These are phyloP conservation scores for Drosophila grimshawi DNA, from an alignment of 1,140 invertebrate species.

Conservation along the genomic window DNA sequence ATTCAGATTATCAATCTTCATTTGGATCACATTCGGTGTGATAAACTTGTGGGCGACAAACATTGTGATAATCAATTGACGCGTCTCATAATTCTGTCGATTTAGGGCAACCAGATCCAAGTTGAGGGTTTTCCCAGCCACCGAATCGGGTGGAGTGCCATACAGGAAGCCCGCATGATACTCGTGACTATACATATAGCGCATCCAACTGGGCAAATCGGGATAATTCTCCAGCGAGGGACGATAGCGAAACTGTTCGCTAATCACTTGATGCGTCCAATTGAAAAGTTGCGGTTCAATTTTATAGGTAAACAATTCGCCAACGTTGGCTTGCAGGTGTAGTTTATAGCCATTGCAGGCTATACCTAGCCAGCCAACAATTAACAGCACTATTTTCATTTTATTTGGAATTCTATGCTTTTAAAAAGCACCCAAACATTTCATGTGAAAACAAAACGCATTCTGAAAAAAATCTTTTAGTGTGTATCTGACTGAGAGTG, in stretches of 20 bases:
- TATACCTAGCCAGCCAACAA: constrained; percentile 27
- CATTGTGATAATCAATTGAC: constrained; percentile 87
- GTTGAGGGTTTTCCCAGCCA: constrained; percentile 86
- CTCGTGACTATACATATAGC: constrained; percentile 90
- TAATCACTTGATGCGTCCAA: constrained; percentile 88
- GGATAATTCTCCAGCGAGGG: constrained; percentile 85
- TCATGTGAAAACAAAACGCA: constrained; percentile 42
- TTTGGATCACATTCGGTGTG: constrained; percentile 91
- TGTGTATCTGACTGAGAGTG: constrained; percentile 63
- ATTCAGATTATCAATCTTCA: constrained; percentile 95
- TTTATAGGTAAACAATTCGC: constrained; percentile 88
- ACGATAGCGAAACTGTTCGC: constrained; percentile 80
- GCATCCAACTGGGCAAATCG: constrained; percentile 93
- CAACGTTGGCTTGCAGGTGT: constrained; percentile 85
- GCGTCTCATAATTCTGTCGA: constrained; percentile 91
- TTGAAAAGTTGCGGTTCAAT: constrained; percentile 88
- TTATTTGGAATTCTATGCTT: background rate
- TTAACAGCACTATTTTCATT: constrained; percentile 48
- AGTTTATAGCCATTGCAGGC: constrained; percentile 10
- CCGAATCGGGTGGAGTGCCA: constrained; percentile 89
- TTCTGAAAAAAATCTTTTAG: constrained; percentile 55
- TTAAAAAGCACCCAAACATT: constrained; percentile 40
- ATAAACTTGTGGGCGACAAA: constrained; percentile 88
- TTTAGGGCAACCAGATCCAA: constrained; percentile 91
- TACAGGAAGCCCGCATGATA: constrained; percentile 91